phyloP scores from a whole-genome alignment of 2,888 invertebrate species.

The Agrochola lota region DNA sequence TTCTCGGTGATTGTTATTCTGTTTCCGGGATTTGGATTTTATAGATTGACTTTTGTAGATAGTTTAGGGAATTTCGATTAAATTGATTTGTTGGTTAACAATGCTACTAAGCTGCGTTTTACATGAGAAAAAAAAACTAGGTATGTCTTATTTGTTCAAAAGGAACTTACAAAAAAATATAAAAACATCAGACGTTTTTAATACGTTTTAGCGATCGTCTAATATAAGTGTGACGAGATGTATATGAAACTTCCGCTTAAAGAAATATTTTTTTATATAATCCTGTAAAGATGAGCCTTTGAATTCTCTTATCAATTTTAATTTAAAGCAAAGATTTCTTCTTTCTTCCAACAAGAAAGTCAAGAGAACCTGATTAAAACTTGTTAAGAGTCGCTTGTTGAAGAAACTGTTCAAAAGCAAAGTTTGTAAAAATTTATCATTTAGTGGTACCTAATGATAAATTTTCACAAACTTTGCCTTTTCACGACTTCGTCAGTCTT shows the following conservation, averaged over 20 bases:
- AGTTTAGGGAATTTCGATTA: neutral
- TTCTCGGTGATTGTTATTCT: slow-evolving; percentile 15
- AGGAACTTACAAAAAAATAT: neutral
- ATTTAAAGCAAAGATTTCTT: slow-evolving; percentile 24
- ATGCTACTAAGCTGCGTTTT: neutral
- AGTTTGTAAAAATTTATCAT: slow-evolving; percentile 17
- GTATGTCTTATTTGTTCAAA: neutral
- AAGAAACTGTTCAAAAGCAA: slow-evolving; percentile 11
- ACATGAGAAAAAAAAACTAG: neutral
- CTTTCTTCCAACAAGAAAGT: slow-evolving; percentile 1
- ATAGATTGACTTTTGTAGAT: neutral
- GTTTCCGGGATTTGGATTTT: neutral
- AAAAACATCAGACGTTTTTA: neutral
- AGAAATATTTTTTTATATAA: neutral
- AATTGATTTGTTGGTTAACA: no score
- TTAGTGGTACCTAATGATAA: no score
- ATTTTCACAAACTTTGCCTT: no score
- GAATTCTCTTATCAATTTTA: neutral
- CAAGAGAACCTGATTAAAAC: slow-evolving; percentile 9
- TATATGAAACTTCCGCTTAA: no score
- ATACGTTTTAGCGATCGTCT: neutral
- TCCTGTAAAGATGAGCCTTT: neutral
- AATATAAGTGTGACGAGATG: neutral
- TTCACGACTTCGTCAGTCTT: neutral
- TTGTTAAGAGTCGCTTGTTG: slow-evolving; percentile 26